Conservation (phyloP, 2,113 vertebrate genomes). For the Cryptomyrus ogoouensis region DNA sequence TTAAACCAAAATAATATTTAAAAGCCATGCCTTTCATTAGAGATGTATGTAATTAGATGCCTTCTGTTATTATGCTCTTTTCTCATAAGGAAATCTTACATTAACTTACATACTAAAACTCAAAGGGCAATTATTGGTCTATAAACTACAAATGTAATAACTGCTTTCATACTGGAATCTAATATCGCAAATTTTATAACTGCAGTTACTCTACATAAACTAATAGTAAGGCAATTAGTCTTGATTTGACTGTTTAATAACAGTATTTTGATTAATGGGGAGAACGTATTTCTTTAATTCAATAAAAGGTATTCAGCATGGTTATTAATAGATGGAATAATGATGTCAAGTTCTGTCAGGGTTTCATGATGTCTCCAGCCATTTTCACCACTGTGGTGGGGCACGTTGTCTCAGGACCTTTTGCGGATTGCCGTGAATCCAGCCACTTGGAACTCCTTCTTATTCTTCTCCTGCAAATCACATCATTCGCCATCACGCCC, state of each 20-base stretch:
- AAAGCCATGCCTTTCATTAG: not conserved
- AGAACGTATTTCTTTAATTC: not conserved
- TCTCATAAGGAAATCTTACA: not conserved
- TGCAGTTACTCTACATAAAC: not conserved
- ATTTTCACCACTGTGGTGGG: not conserved
- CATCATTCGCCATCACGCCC: slow-evolving; percentile 29
- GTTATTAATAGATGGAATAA: not conserved
- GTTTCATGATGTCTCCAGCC: not conserved
- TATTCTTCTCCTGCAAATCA: slow-evolving; percentile 25
- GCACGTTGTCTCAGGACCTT: not conserved
- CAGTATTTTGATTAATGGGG: not conserved
- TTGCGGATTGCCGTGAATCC: slow-evolving; percentile 7
- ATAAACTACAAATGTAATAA: not conserved
- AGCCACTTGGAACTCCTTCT: not conserved
- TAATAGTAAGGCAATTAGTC: not conserved
- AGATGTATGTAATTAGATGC: not conserved
- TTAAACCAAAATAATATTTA: not conserved
- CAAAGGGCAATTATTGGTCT: not conserved
- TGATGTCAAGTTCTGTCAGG: not conserved
- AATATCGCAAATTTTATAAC: not conserved
- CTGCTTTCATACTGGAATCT: not conserved
- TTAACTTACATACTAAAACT: not conserved
- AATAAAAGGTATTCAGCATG: not conserved
- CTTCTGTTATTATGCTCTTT: not conserved
- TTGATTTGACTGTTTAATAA: not conserved